Conservation (phyloP, 2,797 vertebrate species). For the Pogonophryne albipinna region DNA sequence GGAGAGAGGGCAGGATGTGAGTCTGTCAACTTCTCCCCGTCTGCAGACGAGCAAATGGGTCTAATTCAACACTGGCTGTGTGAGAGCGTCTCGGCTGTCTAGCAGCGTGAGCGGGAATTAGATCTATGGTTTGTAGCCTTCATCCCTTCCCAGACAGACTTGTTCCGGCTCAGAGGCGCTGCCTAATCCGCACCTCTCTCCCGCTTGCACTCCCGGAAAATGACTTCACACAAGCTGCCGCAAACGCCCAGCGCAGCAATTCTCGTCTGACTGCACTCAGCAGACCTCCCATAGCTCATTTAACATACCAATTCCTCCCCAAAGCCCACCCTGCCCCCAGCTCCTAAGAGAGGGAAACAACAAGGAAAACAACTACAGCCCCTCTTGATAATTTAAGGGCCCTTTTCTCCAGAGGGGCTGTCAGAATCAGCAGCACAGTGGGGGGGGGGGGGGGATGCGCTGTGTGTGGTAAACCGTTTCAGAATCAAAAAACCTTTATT, state of each 20-base stretch:
- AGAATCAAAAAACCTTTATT: too few species aligned
- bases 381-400: conserved; percentile 80
- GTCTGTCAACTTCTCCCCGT: conserved; percentile 83
- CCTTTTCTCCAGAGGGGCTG: conserved; percentile 74
- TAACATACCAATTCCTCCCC: conserved; percentile 81
- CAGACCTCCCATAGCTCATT: conserved; percentile 86
- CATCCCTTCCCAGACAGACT: conserved; percentile 88
- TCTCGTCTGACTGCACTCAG: conserved; percentile 82
- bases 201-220: conserved; percentile 85
- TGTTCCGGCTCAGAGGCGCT: conserved; percentile 88
- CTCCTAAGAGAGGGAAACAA: conserved; percentile 66
- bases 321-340: conserved; percentile 52
- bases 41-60: conserved; percentile 82
- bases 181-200: conserved; percentile 87
- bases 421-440: conserved; percentile 59
- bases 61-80: conserved; percentile 83
- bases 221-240: conserved; percentile 86
- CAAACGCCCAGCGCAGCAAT: conserved; percentile 84
- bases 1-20: conserved; percentile 71
- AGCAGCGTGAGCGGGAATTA: conserved; percentile 85
- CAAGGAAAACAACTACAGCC: conserved; percentile 80
- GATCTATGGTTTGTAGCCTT: conserved; percentile 86
- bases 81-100: conserved; percentile 81
- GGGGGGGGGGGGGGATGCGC: conserved; percentile 25
- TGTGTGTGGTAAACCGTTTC: background rate